Evolutionary conservation across 1,140 invertebrate genomes (phyloP).

Genomic region (Drosophila ohnishii): DNA sequence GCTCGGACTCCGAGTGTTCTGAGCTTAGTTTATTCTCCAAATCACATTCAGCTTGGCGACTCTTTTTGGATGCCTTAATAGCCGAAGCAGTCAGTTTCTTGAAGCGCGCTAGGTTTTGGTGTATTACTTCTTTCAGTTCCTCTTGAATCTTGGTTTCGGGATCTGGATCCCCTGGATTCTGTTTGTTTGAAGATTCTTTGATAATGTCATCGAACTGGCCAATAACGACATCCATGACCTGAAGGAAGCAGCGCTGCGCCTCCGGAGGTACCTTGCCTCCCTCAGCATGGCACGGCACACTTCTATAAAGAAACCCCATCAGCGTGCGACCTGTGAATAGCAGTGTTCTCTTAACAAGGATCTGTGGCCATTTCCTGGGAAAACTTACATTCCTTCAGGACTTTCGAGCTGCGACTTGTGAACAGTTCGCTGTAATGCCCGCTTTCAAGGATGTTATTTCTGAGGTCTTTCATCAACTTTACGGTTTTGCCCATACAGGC

Average conservation of each 20-base stretch:
- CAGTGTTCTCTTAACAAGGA: background rate
- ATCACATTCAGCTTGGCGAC: background rate
- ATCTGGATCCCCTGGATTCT: background rate
- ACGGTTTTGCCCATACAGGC: background rate
- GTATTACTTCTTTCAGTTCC: too few species aligned
- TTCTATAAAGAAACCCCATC: background rate
- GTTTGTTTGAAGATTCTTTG: too few species aligned
- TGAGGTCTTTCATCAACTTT: background rate
- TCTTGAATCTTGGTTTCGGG: rapidly evolving
- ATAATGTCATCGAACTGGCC: background rate
- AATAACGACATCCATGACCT: background rate
- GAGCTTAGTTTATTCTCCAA: background rate
- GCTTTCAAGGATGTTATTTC: background rate
- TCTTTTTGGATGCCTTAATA: background rate
- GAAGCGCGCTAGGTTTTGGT: background rate
- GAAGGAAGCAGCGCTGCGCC: background rate
- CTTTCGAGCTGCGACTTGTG: background rate
- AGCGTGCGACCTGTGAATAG: background rate
- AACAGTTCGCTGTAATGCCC: background rate
- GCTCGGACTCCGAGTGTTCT: background rate
- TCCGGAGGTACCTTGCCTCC: background rate
- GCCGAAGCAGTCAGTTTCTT: background rate
- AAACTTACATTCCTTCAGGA: background rate
- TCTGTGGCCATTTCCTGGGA: too few species aligned
- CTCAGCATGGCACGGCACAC: background rate